Evolutionary conservation across 2,888 invertebrate species (phyloP), one percentile per base, ranked within the genome.

Genomic region (Nysson spinosus): DNA sequence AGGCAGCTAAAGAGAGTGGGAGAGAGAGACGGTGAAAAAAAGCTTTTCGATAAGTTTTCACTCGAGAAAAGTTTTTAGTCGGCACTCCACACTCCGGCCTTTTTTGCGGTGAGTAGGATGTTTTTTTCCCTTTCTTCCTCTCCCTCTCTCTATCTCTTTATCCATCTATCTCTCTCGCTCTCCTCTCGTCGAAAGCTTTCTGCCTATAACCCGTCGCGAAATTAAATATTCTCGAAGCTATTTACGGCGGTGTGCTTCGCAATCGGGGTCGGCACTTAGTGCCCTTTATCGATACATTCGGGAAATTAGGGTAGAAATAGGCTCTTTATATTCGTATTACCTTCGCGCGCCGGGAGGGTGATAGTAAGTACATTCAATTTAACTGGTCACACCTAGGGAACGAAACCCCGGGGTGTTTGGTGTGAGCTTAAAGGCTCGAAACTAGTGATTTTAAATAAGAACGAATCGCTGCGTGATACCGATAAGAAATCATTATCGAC

Each of bases 321-420:
- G 61, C 74, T 68, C 77, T 75, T 75, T 75, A 77, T 77, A 75
- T 75, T 75, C 74, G 63, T 62, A 70, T 74, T 70, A 70, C 64
- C 60, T 28, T 34, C 39, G 7, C 19, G 28, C 11, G 4, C 22
- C 16, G 17, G 46, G 43, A 46, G 66, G 28, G 51, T n/a, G 57
- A 32, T 39, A 20, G 57, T 60, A 54, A 66, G 62, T 64, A 57
- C 51, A 77, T 65, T 67, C 64, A 74, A 73, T 77, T 75, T 70
- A 57, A 58, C 24, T 44, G 60, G 69, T 72, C 56, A 47, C 46
- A 54, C 40, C 60, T 39, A 32, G 9, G 5, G 20, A 6, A 19
- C 19, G 44, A 26, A 26, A 43, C 11, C 19, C 4, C 28, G 14
- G n/a, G 34, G 19, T 50, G 54, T 65, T 65, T 65, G 40, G 37